Percentiles rank a stretch among this genome's conserved stretches.
Evolutionary conservation across 30 jellyfish, hydroid and myxozoan species (phyloP).

Genomic region (Phacellophora camtschatica): DNA sequence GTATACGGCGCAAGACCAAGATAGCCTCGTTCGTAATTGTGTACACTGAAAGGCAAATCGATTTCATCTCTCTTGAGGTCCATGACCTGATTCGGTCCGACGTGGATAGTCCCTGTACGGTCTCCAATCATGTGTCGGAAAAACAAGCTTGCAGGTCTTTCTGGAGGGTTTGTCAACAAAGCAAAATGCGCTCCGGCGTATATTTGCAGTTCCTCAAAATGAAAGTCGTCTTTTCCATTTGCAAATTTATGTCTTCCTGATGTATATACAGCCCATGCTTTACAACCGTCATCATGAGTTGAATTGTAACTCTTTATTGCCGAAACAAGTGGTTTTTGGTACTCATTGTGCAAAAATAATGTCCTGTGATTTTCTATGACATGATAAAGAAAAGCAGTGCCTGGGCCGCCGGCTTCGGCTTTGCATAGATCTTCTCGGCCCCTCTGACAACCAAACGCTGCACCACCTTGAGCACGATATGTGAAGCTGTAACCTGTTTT

Average conservation of each 20-base stretch:
- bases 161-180: conserved; percentile 36
- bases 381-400: conserved; percentile 52
- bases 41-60: conserved; percentile 63
- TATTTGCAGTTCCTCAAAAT: conserved; percentile 62
- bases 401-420: conserved; percentile 78
- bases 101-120: conserved; percentile 67
- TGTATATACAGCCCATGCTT: conserved; percentile 57
- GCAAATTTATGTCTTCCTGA: conserved; percentile 71
- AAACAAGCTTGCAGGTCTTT: conserved; percentile 39
- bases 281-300: conserved; percentile 62
- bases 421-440: conserved; percentile 55
- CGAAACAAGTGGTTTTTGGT: conserved; percentile 60
- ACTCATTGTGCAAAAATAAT: conserved; percentile 54
- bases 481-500: conserved; percentile 63
- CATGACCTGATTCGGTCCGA: conserved; percentile 61
- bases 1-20: conserved; percentile 67
- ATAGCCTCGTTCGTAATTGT: conserved; percentile 63
- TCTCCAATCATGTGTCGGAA: conserved; percentile 71
- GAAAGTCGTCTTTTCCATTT: conserved; percentile 48
- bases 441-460: conserved; percentile 50
- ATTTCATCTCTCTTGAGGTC: conserved; percentile 50
- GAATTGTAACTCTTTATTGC: conserved; percentile 44
- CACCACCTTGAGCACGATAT: conserved; percentile 69
- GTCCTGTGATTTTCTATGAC: conserved; percentile 49
- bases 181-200: conserved; percentile 74